These are phyloP conservation scores for Cotesia glomerata DNA, from an alignment of 1,140 invertebrate species.

Conservation along the genomic window DNA sequence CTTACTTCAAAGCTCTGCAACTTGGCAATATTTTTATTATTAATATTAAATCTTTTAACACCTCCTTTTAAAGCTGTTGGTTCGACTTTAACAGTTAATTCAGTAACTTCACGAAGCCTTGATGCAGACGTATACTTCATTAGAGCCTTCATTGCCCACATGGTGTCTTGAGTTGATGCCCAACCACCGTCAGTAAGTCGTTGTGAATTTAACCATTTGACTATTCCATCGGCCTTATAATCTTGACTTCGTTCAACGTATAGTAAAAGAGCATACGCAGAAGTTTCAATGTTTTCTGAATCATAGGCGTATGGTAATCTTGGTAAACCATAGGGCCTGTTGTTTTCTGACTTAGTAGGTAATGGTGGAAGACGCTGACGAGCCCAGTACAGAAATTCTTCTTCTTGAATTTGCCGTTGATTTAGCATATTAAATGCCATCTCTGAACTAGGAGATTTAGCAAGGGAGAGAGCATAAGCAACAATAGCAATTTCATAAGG, in stretches of 20 bases:
- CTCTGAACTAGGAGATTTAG: constrained; percentile 80
- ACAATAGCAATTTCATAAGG: constrained; percentile 88
- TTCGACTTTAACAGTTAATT: constrained; percentile 80
- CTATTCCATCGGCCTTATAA: constrained; percentile 80
- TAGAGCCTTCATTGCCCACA: constrained; percentile 86
- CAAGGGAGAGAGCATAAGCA: constrained; percentile 82
- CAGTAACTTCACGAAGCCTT: constrained; percentile 85
- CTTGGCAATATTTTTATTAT: constrained; percentile 76
- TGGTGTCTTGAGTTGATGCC: constrained; percentile 93
- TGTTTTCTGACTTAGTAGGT: constrained; percentile 86
- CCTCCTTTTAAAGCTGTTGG: constrained; percentile 79
- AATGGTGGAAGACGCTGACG: constrained; percentile 77
- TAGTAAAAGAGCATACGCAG: constrained; percentile 89
- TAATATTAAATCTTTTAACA: constrained; percentile 72
- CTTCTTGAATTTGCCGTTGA: constrained; percentile 70
- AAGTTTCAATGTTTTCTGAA: constrained; percentile 89
- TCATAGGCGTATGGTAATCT: constrained; percentile 87
- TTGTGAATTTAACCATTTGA: constrained; percentile 92
- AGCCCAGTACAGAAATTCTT: constrained; percentile 87
- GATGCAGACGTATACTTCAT: constrained; percentile 88
- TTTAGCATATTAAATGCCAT: constrained; percentile 80
- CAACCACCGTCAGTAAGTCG: constrained; percentile 90
- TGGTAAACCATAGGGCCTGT: constrained; percentile 88
- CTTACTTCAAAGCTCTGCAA: constrained; percentile 77
- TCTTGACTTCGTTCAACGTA: constrained; percentile 82